These are phyloP conservation scores for Bicyclus anynana DNA, from an alignment of 1,140 invertebrate species.

Conservation along the genomic window DNA sequence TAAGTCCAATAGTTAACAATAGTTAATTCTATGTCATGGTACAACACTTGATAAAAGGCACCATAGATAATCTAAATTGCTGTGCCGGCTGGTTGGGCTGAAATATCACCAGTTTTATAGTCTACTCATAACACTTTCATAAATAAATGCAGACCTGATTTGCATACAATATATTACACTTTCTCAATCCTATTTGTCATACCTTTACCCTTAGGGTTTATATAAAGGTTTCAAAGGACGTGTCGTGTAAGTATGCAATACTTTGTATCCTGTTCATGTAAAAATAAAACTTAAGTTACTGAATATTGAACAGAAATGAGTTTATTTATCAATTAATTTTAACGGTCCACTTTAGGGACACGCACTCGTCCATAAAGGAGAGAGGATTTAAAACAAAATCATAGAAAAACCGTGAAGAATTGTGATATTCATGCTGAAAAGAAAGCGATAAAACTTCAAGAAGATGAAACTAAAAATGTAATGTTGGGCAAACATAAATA, in stretches of 20 bases:
- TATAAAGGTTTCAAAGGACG: not conserved
- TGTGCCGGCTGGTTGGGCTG: not conserved
- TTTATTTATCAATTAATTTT: too few species aligned
- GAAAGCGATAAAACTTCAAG: too few species aligned
- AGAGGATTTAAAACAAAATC: too few species aligned
- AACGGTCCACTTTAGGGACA: too few species aligned
- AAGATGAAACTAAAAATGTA: too few species aligned
- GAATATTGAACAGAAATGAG: too few species aligned
- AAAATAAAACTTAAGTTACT: too few species aligned
- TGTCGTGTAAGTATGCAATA: not conserved
- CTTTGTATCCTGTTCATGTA: too few species aligned
- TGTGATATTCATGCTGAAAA: too few species aligned
- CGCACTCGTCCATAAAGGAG: too few species aligned
- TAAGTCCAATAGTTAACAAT: not conserved
- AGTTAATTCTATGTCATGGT: not conserved
- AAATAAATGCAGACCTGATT: conserved; percentile 4
- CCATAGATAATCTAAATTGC: not conserved
- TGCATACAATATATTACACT: conserved; percentile 5
- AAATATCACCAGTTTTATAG: conserved; percentile 15
- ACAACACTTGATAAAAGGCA: conserved; percentile 1
- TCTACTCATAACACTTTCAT: conserved; percentile 9
- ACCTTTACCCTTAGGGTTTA: not conserved
- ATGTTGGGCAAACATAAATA: too few species aligned
- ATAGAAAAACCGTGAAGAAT: too few species aligned
- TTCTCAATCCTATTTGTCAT: conserved; percentile 1